Base-by-base conservation (phyloP, 2,797 vertebrate species). In the Hypotaenidia okinawae region DNA sequence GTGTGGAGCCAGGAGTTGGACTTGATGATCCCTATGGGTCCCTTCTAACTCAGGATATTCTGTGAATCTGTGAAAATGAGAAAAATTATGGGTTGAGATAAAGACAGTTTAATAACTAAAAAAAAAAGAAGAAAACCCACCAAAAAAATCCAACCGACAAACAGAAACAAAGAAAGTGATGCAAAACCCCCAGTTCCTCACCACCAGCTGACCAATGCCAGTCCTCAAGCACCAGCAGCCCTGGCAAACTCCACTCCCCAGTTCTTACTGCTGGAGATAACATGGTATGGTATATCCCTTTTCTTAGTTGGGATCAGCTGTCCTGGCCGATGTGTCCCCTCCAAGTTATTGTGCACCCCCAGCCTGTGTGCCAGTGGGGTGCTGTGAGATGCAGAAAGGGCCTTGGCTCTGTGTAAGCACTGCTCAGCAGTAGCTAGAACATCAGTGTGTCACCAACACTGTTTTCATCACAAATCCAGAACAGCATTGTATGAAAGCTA, bases 361-460 rank as follows among this genome's bases (percentile, higher is more conserved):
- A 25, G 23, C 15, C 13, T 5, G 0, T 12, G 39, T 2, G 0
- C n/a, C 37, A 11, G 5, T 1, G 0, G 28, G 6, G 7, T 4
- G 3, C 4, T 0, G 1, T 33, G 61, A 55, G 54, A 2, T 25
- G 18, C 22, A 11, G 33, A 18, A 55, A 15, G 32, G 17, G 2
- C 33, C 9, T 35, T 35, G 75, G 5, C 24, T 51, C 49, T 37
- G 5, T 6, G 24, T 27, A 13, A n/a, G 19, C 27, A 3, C 27
- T n/a, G 32, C 11, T 84, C 3, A 3, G 33, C 17, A 33, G 3
- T 7, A 57, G 8, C 10, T 4, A 5, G 49, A 73, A 23, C 19
- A 23, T 19, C 24, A 10, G n/a, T n/a, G 5, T 25, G 15, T 39
- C 35, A 17, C 2, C 28, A 35, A 9, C 28, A 2, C 13, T 21